Base-by-base conservation (phyloP, 1,140 invertebrate genomes). In the Drosophila malerkotliana region DNA sequence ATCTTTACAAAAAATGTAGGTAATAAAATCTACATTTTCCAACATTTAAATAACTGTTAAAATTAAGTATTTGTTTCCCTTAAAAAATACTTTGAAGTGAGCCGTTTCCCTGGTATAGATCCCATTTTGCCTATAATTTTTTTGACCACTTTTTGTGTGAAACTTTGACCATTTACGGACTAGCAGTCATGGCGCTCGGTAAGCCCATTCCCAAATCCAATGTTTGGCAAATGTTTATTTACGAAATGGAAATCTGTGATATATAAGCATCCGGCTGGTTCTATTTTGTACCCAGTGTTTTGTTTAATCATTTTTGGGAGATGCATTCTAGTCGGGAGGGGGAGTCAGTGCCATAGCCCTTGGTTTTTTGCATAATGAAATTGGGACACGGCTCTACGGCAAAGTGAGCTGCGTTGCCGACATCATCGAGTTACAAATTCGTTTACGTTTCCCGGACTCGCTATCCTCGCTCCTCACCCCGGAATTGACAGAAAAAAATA, bases 351-450 rank as follows among this genome's bases (percentile, higher is more conserved):
- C 45, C 18, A 34, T 71, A 30, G 62, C 64, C 47, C 61, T 56
- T 69, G 67, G 67, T 69, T 69, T 79, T 66, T 63, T 62, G 44
- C 72, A 72, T 85, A 73, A 85, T 84, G 72, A 75, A 79, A 76
- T 74, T 59, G 53, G 53, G 47, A 73, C 51, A 73, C 2, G 54
- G 49, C 4, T 45, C n/a, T 30, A 74, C 34, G 34, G 66, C 60
- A 75, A 75, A 64, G 69, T 74, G 71, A 80, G 77, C 57, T 52
- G 53, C 44, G 48, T 54, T 30, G 68, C 41, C 44, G 24, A 54
- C 62, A 74, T 74, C 71, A 75, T 79, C 58, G 69, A 77, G 79
- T 78, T 78, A 61, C 49, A 82, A 83, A 79, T 83, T 83, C 71
- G 57, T 79, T 82, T 71, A 82, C 62, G 56, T 71, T 64, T 34